phyloP scores from a whole-genome alignment of 2,888 invertebrate genomes.

The Entomobrya multifasciata region DNA sequence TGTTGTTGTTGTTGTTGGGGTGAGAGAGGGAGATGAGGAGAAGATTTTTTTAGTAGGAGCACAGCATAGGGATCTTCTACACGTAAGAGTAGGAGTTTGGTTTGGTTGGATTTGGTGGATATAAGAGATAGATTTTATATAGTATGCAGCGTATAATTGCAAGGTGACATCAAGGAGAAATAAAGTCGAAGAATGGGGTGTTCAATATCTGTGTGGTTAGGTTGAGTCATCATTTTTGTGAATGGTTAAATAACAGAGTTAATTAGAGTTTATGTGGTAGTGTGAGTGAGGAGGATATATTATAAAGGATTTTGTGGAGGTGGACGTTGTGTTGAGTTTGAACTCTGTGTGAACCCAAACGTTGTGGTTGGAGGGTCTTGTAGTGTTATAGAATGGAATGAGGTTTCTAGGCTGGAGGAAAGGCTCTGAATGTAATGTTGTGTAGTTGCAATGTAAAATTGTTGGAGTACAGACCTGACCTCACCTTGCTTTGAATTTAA shows the following conservation, averaged over 20 bases:
- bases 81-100: too few relatives aligned
- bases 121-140: too few relatives aligned
- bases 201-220: slow-evolving; percentile 24
- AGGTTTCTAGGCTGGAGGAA: slow-evolving; percentile 74
- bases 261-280: not conserved
- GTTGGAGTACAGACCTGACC: slow-evolving; percentile 72
- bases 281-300: not conserved
- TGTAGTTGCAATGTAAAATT: slow-evolving; percentile 73
- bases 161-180: slow-evolving; percentile 74
- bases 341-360: slow-evolving; percentile 34
- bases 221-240: not conserved
- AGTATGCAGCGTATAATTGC: slow-evolving; percentile 49
- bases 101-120: too few relatives aligned
- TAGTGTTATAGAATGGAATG: slow-evolving; percentile 62
- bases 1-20: too few relatives aligned
- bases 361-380: slow-evolving; percentile 16
- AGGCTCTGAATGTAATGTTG: too few relatives aligned
- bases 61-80: too few relatives aligned
- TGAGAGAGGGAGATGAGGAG: too few relatives aligned
- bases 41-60: too few relatives aligned
- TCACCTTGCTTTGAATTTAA: slow-evolving; percentile 72
- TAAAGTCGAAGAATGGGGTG: slow-evolving; percentile 49
- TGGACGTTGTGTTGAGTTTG: too few relatives aligned
- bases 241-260: not conserved
- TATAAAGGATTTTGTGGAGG: not conserved